Evolutionary conservation across 53 echinoderm and acorn worm genomes (phyloP).

Genomic region (Paracentrotus lividus): DNA sequence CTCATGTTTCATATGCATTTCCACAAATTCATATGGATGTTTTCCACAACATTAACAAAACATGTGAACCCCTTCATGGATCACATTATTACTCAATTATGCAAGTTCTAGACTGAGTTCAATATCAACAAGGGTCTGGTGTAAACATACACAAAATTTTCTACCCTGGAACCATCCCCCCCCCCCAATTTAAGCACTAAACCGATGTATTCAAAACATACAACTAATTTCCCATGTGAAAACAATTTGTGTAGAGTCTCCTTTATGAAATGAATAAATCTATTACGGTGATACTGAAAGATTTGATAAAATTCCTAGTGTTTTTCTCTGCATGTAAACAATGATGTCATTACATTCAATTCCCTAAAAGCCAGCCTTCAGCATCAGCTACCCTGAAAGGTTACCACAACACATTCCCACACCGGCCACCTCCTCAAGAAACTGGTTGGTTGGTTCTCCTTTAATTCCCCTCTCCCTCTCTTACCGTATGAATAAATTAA

Average conservation of each 20-base stretch:
- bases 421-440: background rate
- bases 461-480: background rate
- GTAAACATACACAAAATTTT: too few relatives aligned
- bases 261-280: too few relatives aligned
- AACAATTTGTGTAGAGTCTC: too few relatives aligned
- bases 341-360: background rate
- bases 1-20: background rate
- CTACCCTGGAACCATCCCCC: too few relatives aligned
- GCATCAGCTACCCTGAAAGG: background rate
- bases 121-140: too few relatives aligned
- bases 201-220: too few relatives aligned
- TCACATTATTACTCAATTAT: background rate
- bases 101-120: too few relatives aligned
- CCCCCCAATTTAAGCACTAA: too few relatives aligned
- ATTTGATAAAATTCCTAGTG: background rate
- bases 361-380: background rate
- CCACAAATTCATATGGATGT: background rate
- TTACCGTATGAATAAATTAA: slow-evolving; percentile 44
- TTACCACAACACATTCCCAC: background rate
- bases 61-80: background rate
- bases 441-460: background rate
- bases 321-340: background rate
- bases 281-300: too few relatives aligned
- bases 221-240: too few relatives aligned
- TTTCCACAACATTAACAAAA: background rate